Evolutionary conservation across 1,140 invertebrate species (phyloP), one percentile per base, ranked within the genome.

Genomic region (Zaprionus ghesquierei): DNA sequence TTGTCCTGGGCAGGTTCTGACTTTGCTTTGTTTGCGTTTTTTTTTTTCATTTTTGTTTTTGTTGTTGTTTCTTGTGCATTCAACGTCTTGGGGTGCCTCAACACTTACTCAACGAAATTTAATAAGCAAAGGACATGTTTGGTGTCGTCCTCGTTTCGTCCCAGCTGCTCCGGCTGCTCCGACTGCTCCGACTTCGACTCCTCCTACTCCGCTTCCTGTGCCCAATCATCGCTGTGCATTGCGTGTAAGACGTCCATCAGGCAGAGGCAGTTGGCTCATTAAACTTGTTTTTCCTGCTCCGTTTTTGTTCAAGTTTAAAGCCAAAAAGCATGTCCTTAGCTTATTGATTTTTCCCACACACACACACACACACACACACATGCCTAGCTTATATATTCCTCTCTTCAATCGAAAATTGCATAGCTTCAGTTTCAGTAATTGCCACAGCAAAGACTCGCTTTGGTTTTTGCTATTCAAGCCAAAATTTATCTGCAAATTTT

Each of bases 51-150:
- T 20, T 20, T 35, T 51, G 29, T 71, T 54, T 46, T 38, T 62
- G 51, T 33, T 31, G 12, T 15, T 25, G 15, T 31, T 58, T 23
- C 49, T 22, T 56, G 58, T 35, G n/a, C 33, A 62, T 60, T 64
- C 27, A 20, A 49, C 59, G 69, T 58, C 35, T 41, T n/a, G 59
- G 75, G 70, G 53, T 74, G 55, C 79, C 65, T 79, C 65, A 84
- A 81, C 84, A 87, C 79, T 87, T 89, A 75, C 82, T 89, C 82
- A 77, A 72, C 71, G 79, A 87, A 82, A 89, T 87, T 87, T 87
- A 87, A 87, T 87, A 82, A 87, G 79, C 79, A 87, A 71, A 89
- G 84, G 82, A 87, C 84, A 87, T 82, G 84, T 87, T 75, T 62
- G 78, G 75, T 79, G 75, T 82, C 82, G 75, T 72, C 68, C 62